These are phyloP conservation scores for Iselma pallidipennis DNA, from an alignment of 2,888 invertebrate species.

Conservation along the genomic window DNA sequence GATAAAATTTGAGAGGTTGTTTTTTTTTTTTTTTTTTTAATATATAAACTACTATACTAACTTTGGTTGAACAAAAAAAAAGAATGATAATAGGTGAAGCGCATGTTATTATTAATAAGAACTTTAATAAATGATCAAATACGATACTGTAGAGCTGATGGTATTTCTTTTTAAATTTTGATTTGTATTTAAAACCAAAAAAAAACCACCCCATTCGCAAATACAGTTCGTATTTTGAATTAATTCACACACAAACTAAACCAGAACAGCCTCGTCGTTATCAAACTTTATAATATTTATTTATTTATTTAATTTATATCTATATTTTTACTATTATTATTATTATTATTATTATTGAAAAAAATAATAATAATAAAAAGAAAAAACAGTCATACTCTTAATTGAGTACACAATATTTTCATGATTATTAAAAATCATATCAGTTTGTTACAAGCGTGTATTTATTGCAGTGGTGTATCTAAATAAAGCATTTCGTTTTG, in stretches of 20 bases:
- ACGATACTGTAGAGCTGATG: too few relatives aligned
- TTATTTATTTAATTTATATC: constrained; percentile 47
- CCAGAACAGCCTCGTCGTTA: constrained; percentile 38
- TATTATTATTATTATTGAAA: constrained; percentile 45
- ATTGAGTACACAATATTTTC: constrained; percentile 55
- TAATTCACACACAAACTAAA: not conserved
- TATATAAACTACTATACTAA: too few relatives aligned
- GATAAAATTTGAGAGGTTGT: constrained; percentile 31
- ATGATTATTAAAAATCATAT: constrained; percentile 56
- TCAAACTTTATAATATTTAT: constrained; percentile 48
- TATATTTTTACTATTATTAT: constrained; percentile 43
- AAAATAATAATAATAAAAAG: not conserved
- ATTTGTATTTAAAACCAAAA: too few relatives aligned
- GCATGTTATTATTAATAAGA: not conserved
- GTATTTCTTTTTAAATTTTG: too few relatives aligned
- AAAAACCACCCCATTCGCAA: not conserved
- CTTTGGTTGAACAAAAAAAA: not conserved
- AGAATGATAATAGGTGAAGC: not conserved
- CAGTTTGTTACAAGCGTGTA: constrained; percentile 59
- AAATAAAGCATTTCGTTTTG: constrained; percentile 59
- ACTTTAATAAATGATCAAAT: too few relatives aligned
- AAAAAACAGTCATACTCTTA: constrained; percentile 17
- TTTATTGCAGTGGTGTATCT: constrained; percentile 59
- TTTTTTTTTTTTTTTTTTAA: constrained; percentile 14
- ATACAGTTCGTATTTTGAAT: not conserved